These are phyloP conservation scores for Thymelicus acteon DNA, from an alignment of 2,888 invertebrate species.

Conservation along the genomic window DNA sequence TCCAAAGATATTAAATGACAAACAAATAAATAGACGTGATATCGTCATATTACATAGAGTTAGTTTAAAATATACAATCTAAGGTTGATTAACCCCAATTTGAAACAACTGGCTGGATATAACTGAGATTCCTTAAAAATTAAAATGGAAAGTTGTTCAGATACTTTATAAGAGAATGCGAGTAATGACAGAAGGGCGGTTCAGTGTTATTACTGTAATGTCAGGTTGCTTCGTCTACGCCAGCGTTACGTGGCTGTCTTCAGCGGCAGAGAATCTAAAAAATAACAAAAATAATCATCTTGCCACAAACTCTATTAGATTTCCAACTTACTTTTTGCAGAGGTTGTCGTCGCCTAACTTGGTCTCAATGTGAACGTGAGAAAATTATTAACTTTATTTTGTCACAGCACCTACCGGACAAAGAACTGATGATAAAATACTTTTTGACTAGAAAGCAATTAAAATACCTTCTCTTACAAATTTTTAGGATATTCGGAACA, in stretches of 20 bases:
- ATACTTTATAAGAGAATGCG: slow-evolving; percentile 73
- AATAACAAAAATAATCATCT: slow-evolving; percentile 79
- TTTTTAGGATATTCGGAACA: slow-evolving; percentile 8
- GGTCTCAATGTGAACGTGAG: slow-evolving; percentile 79
- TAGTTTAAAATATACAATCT: background rate
- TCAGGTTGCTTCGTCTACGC: slow-evolving; percentile 75
- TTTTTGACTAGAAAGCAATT: slow-evolving; percentile 60
- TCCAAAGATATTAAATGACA: too few species aligned
- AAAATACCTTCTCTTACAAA: slow-evolving; percentile 50
- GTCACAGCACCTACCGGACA: slow-evolving; percentile 61
- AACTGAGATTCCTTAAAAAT: slow-evolving; percentile 16
- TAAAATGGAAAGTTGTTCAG: slow-evolving; percentile 59
- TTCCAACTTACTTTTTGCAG: slow-evolving; percentile 80
- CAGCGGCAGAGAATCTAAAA: slow-evolving; percentile 72
- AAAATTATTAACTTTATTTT: slow-evolving; percentile 77
- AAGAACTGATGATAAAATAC: slow-evolving; percentile 58
- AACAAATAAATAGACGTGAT: too few species aligned
- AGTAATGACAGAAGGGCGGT: slow-evolving; percentile 81
- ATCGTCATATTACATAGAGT: too few species aligned
- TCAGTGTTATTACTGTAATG: slow-evolving; percentile 80
- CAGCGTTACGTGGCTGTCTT: slow-evolving; percentile 77
- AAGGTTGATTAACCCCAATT: background rate
- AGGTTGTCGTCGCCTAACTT: slow-evolving; percentile 78
- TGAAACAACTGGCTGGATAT: background rate
- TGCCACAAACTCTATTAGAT: slow-evolving; percentile 83